phyloP scores from a whole-genome alignment of 2,888 invertebrate species.

The Sesia apiformis region DNA sequence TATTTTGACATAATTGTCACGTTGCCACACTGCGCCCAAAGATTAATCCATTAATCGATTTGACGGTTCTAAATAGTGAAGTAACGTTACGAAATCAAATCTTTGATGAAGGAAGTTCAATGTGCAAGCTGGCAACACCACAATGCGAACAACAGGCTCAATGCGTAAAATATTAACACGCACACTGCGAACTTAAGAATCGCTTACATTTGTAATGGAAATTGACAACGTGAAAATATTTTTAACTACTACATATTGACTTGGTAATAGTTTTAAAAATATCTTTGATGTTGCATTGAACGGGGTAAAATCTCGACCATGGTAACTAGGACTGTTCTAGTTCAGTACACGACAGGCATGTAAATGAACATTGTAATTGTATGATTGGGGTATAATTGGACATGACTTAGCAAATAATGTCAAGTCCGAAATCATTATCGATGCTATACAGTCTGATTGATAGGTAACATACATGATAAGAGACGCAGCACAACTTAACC shows the following conservation, averaged over 20 bases:
- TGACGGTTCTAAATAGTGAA: slow-evolving; percentile 4
- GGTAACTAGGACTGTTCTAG: not conserved
- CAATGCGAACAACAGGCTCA: too few species aligned
- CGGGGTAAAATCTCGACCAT: not conserved
- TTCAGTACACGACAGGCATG: slow-evolving; percentile 2
- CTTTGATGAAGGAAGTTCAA: slow-evolving; percentile 3
- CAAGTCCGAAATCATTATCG: too few species aligned
- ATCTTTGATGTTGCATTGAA: not conserved
- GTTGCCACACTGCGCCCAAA: slow-evolving; percentile 2
- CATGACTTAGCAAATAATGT: too few species aligned
- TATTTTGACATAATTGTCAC: not conserved
- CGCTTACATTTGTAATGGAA: too few species aligned
- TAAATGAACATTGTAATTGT: not conserved
- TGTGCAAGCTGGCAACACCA: slow-evolving; percentile 3
- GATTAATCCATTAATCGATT: slow-evolving; percentile 9
- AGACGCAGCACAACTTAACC: too few species aligned
- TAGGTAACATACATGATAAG: too few species aligned
- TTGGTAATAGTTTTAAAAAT: not conserved
- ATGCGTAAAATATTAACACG: too few species aligned
- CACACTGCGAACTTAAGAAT: too few species aligned
- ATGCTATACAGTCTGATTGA: too few species aligned
- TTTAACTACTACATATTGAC: too few species aligned
- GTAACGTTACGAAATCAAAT: slow-evolving; percentile 5
- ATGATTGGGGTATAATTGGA: not conserved
- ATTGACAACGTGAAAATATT: too few species aligned